Evolutionary conservation across 2,113 vertebrate genomes (phyloP).

Genomic region (Peromyscus polionotus): DNA sequence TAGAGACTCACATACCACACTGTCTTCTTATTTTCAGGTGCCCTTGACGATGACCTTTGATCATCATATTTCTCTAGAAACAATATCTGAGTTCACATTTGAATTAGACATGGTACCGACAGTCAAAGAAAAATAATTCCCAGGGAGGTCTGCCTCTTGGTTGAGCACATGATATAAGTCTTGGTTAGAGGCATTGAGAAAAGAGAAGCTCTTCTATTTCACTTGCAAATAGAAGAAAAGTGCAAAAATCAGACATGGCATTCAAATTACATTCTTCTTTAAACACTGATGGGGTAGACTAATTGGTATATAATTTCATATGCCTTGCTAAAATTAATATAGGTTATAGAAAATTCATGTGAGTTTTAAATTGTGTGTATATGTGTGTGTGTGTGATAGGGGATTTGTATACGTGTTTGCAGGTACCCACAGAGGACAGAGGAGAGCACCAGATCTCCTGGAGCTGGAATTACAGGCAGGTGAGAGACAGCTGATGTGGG

Average conservation of each 20-base stretch:
- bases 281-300: neutral
- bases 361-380: neutral
- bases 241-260: neutral
- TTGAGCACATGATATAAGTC: neutral
- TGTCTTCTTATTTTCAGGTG: neutral
- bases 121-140: conserved; percentile 1
- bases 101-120: neutral
- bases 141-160: neutral
- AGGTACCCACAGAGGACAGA: neutral
- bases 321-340: neutral
- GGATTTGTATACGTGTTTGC: neutral
- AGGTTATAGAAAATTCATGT: neutral
- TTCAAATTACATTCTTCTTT: neutral
- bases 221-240: neutral
- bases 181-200: neutral
- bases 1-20: neutral
- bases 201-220: neutral
- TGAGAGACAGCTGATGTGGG: neutral
- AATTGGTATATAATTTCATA: neutral
- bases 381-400: neutral
- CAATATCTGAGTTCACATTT: conserved; percentile 13
- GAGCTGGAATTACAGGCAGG: neutral
- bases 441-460: neutral
- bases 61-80: neutral
- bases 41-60: neutral